Evolutionary conservation across 1,140 invertebrate species (phyloP).

Genomic region (Stegodyphus mimosarum): DNA sequence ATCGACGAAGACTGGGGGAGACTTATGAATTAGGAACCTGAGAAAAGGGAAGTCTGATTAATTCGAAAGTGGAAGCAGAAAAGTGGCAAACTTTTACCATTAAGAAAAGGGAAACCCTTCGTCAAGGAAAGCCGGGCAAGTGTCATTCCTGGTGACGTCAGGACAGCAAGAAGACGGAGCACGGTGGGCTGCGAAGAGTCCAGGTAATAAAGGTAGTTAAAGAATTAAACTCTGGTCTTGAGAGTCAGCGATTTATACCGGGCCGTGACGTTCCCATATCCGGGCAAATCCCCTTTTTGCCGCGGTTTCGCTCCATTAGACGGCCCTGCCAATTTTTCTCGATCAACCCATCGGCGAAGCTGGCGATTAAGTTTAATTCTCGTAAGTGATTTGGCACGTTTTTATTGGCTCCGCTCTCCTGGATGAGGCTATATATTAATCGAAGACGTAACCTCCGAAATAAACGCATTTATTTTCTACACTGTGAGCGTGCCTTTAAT

Average conservation of each 20-base stretch:
- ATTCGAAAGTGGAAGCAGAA: constrained; percentile 7
- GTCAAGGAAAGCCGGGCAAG: constrained; percentile 30
- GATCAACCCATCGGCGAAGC: constrained; percentile 56
- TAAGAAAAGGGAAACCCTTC: background rate
- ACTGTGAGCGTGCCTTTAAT: constrained; percentile 43
- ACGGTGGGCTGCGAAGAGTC: too few relatives aligned
- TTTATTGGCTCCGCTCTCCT: constrained; percentile 59
- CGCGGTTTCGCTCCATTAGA: constrained; percentile 60
- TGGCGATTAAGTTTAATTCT: constrained; percentile 62
- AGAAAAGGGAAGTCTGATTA: background rate
- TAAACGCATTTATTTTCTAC: constrained; percentile 61
- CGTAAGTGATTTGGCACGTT: constrained; percentile 62
- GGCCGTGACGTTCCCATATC: constrained; percentile 57
- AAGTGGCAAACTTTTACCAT: constrained; percentile 23
- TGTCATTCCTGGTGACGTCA: constrained; percentile 51
- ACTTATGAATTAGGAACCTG: too few relatives aligned
- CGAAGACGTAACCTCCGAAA: constrained; percentile 61
- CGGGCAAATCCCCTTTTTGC: constrained; percentile 61
- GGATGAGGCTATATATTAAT: constrained; percentile 62
- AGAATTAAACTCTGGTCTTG: constrained; percentile 60
- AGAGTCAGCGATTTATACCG: constrained; percentile 56
- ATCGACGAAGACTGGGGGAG: too few relatives aligned
- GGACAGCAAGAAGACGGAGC: constrained; percentile 24
- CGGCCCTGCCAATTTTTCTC: constrained; percentile 60
- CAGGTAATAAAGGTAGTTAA: constrained; percentile 62